Evolutionary conservation across 1,140 invertebrate species (phyloP).

Genomic region (Apis cerana): DNA sequence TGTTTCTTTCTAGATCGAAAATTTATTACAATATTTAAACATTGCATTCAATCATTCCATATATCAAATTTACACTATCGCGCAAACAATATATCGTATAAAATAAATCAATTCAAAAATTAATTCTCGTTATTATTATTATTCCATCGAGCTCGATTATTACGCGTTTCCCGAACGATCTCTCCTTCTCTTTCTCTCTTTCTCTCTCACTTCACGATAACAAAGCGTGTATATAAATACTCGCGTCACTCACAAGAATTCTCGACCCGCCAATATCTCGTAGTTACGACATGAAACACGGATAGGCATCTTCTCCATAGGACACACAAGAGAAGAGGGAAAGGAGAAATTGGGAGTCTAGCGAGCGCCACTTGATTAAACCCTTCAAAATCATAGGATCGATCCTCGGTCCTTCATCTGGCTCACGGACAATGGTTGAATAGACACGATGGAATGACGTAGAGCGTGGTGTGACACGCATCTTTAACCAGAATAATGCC

Average conservation of each 20-base stretch:
- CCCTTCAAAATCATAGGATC: constrained; percentile 30
- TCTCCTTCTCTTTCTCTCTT: not conserved
- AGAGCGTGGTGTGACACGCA: constrained; percentile 17
- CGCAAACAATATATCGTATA: not conserved
- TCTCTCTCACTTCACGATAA: not conserved
- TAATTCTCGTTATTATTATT: not conserved
- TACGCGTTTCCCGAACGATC: constrained; percentile 15
- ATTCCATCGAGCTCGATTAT: not conserved
- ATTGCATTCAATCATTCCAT: not conserved
- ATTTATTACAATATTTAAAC: too few species aligned
- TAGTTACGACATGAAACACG: not conserved
- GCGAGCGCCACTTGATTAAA: constrained; percentile 20
- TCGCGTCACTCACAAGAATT: too few species aligned
- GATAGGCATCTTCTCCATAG: not conserved
- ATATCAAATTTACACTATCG: not conserved
- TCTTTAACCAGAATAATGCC: not conserved
- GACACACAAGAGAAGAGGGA: constrained; percentile 5
- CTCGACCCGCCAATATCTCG: not conserved
- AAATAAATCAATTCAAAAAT: not conserved
- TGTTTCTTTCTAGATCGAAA: too few species aligned
- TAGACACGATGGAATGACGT: constrained; percentile 7
- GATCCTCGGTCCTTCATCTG: constrained; percentile 6
- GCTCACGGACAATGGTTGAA: constrained; percentile 27
- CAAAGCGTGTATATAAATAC: not conserved
- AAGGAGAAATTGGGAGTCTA: constrained; percentile 18